Base-by-base conservation (phyloP, 1,140 invertebrate genomes). In the Paramacrobiotus metropolitanus region DNA sequence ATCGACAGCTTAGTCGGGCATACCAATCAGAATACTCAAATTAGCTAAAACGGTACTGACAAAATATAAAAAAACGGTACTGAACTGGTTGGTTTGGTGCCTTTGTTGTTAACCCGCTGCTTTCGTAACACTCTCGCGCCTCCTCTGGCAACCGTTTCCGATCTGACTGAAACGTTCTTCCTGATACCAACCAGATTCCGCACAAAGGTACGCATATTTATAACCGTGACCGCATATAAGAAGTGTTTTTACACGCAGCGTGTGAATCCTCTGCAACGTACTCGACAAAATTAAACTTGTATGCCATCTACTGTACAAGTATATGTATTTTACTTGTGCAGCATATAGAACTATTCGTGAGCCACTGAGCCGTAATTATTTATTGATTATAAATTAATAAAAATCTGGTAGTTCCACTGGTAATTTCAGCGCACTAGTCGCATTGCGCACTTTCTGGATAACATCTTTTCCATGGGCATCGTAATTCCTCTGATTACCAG, bases 401-500 rank as follows among this genome's bases (percentile, higher is more conserved):
- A n/a, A n/a, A n/a, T n/a, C n/a, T n/a, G n/a, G n/a, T n/a, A n/a
- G n/a, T n/a, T n/a, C n/a, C n/a, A 15, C 34, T 40, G 9, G 34
- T 40, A 40, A 15, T 55, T 15, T 9, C 48, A 55, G 48, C 48
- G 48, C 48, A 20, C 48, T 20, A 4, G 15, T 15, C 15, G 4
- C 9, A 9, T 15, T 28, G 15, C 28, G 4, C 28, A 20, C 48
- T 60, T 61, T 59, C 70, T 87, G 68, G 86, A 90, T 75, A 86
- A 84, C 68, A 73, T 86, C 48, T 87, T 88, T 73, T 87, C 84
- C 21, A 84, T 89, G 31, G 77, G 83, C 44, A 78, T 89, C 29
- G 80, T 87, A 55, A 85, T 86, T 1, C 84, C 82, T 0, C 74
- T 88, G 61, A 84, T 88, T 29, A 84, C 88, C 1, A 84, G 86